These are phyloP conservation scores for Mola mola DNA, from an alignment of 2,113 vertebrate genomes.

Conservation along the genomic window DNA sequence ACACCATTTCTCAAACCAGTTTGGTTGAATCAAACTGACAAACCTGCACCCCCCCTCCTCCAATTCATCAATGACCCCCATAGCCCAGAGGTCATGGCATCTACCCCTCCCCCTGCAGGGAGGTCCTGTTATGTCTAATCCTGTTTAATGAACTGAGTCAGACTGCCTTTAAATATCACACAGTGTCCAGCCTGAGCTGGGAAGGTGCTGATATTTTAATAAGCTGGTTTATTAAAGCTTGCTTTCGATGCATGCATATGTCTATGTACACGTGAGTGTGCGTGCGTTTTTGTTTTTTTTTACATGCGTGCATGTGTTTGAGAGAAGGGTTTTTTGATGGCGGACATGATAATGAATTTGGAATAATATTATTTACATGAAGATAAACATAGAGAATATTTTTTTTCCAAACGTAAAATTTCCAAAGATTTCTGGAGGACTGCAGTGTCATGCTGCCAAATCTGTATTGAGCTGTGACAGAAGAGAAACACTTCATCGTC, in stretches of 20 bases:
- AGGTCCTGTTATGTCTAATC: constrained; percentile 67
- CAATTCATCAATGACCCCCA: background rate
- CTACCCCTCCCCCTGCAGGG: constrained; percentile 61
- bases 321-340: background rate
- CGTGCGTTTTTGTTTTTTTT: background rate
- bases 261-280: background rate
- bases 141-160: constrained; percentile 81
- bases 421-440: constrained; percentile 51
- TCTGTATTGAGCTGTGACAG: constrained; percentile 25
- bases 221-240: constrained; percentile 72
- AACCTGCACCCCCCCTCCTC: background rate
- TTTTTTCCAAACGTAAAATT: too few relatives aligned
- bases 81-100: constrained; percentile 63
- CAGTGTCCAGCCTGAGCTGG: constrained; percentile 65
- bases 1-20: constrained; percentile 4
- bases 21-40: constrained; percentile 19
- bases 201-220: constrained; percentile 68
- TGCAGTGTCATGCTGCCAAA: constrained; percentile 22
- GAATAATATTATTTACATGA: constrained; percentile 63
- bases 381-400: too few relatives aligned
- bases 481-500: constrained; percentile 24
- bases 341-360: constrained; percentile 16
- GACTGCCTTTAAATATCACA: constrained; percentile 55
- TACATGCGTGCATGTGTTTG: background rate
- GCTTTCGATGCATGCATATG: background rate